Conservation (phyloP, 2,113 vertebrate species). For the Chloroceryle aenea region DNA sequence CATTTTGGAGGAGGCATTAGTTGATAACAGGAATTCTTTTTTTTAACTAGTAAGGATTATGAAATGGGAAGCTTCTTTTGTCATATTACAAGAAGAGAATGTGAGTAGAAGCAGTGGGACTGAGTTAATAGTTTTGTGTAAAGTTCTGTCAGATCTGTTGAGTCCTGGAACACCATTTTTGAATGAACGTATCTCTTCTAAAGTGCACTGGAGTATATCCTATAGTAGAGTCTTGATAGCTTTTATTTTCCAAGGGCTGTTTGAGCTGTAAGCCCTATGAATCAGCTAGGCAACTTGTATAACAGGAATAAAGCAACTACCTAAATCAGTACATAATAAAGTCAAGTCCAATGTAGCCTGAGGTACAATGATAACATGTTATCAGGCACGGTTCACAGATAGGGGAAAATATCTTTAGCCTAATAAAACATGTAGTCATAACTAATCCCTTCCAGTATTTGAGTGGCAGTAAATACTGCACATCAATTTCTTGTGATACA, state of each 20-base stretch:
- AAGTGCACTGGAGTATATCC: not conserved
- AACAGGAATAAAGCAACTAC: not conserved
- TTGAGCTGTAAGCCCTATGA: not conserved
- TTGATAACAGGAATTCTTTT: not conserved
- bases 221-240: not conserved
- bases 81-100: not conserved
- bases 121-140: not conserved
- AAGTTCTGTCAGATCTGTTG: not conserved
- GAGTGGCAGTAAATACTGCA: not conserved
- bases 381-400: not conserved
- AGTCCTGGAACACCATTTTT: not conserved
- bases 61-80: not conserved
- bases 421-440: not conserved
- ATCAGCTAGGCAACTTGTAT: not conserved
- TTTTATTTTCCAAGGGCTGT: not conserved
- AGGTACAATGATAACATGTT: not conserved
- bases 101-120: not conserved
- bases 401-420: not conserved
- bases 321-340: not conserved
- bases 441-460: constrained; percentile 5
- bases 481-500: not conserved
- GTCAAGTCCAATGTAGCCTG: not conserved
- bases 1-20: not conserved
- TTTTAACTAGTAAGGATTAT: not conserved
- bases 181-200: not conserved